These are phyloP conservation scores for Calephelis nemesis DNA, from an alignment of 1,140 invertebrate genomes.

Conservation along the genomic window DNA sequence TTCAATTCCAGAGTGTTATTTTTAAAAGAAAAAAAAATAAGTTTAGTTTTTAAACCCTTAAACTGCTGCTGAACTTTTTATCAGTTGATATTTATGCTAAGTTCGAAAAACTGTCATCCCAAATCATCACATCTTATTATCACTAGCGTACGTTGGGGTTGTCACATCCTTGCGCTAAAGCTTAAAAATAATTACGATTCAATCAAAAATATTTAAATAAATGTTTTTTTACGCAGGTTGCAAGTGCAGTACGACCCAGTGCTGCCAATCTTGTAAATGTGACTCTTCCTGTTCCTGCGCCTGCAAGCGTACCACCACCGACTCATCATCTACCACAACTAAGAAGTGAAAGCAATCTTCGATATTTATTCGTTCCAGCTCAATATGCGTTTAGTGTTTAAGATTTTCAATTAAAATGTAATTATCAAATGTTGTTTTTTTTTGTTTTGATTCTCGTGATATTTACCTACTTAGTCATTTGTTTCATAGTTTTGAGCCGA, in stretches of 20 bases:
- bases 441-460: neutral
- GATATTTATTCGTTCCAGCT: neutral
- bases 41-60: too few species aligned
- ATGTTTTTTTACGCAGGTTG: constrained; percentile 60
- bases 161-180: too few species aligned
- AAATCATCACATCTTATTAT: too few species aligned
- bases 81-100: too few species aligned
- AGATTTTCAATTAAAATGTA: constrained; percentile 1
- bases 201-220: neutral
- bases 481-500: too few species aligned
- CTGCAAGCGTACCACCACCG: constrained; percentile 50
- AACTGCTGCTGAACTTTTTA: too few species aligned
- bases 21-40: too few species aligned
- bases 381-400: neutral
- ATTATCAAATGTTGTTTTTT: neutral
- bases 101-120: too few species aligned
- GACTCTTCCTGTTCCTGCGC: constrained; percentile 62
- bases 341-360: constrained; percentile 43
- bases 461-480: neutral
- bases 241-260: constrained; percentile 76
- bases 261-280: constrained; percentile 75
- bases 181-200: neutral
- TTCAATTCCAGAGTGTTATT: too few species aligned
- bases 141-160: too few species aligned
- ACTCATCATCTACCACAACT: constrained; percentile 35